Evolutionary conservation across 1,140 invertebrate genomes (phyloP).

Genomic region (Lethocerus indicus): DNA sequence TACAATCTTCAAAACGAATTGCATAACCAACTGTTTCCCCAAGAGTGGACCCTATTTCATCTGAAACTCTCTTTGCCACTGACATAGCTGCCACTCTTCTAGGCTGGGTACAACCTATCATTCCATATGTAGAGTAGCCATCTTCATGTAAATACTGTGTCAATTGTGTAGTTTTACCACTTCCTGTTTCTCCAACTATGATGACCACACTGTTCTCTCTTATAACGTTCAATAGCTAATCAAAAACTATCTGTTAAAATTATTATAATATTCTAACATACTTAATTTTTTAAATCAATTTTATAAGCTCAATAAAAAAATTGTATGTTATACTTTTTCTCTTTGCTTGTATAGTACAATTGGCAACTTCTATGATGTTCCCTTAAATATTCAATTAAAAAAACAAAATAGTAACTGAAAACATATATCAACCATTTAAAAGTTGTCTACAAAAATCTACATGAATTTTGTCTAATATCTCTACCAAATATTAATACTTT

Average conservation of each 20-base stretch:
- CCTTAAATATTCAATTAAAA: too few species aligned
- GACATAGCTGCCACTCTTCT: slow-evolving; percentile 96
- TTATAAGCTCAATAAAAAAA: not conserved
- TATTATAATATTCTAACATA: not conserved
- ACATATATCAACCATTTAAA: not conserved
- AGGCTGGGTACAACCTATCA: slow-evolving; percentile 72
- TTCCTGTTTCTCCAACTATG: slow-evolving; percentile 93
- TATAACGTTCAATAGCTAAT: slow-evolving; percentile 68
- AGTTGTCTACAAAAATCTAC: not conserved
- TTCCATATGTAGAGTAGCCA: slow-evolving; percentile 72
- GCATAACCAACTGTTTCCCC: slow-evolving; percentile 90
- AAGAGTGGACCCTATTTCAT: slow-evolving; percentile 86
- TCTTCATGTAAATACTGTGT: slow-evolving; percentile 98
- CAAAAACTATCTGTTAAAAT: slow-evolving; percentile 6
- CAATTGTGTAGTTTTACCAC: slow-evolving; percentile 97
- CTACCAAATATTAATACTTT: too few species aligned
- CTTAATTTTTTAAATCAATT: too few species aligned
- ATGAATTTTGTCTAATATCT: not conserved
- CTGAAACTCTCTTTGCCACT: slow-evolving; percentile 95
- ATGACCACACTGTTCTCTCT: slow-evolving; percentile 90
- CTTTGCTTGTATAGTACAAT: not conserved
- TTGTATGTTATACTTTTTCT: not conserved
- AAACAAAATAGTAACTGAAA: too few species aligned
- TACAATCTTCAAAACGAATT: slow-evolving; percentile 99
- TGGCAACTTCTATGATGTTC: too few species aligned